phyloP scores from a whole-genome alignment of 2,888 invertebrate genomes.

The Acleris sparsana region DNA sequence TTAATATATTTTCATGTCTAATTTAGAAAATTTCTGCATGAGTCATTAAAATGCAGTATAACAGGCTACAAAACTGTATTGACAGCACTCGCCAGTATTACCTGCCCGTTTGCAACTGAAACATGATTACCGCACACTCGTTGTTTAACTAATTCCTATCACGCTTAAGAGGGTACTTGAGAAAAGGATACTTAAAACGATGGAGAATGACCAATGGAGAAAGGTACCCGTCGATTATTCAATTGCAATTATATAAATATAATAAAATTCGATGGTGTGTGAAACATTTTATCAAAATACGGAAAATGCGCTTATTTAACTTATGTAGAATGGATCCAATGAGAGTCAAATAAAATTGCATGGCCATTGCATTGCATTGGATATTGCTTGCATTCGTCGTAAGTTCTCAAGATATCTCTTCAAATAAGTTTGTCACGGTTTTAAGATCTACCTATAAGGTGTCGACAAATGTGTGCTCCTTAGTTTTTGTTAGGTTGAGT shows the following conservation, averaged over 20 bases:
- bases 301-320: conserved; percentile 37
- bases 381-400: not conserved
- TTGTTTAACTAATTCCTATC: conserved; percentile 74
- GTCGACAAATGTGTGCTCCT: too few species aligned
- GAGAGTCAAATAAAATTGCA: conserved; percentile 69
- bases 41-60: conserved; percentile 62
- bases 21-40: conserved; percentile 45
- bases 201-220: conserved; percentile 50
- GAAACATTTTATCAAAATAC: conserved; percentile 45
- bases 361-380: conserved; percentile 35
- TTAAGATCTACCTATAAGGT: too few species aligned
- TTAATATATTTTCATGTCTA: not conserved
- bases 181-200: conserved; percentile 60
- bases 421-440: too few species aligned
- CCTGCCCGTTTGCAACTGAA: conserved; percentile 72
- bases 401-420: too few species aligned
- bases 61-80: conserved; percentile 60
- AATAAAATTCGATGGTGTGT: conserved; percentile 64
- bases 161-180: conserved; percentile 60
- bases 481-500: conserved; percentile 2
- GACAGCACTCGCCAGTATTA: conserved; percentile 65
- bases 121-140: conserved; percentile 66
- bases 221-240: conserved; percentile 53
- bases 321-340: conserved; percentile 46
- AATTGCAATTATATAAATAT: conserved; percentile 55